phyloP scores from a whole-genome alignment of 2,888 invertebrate genomes.

The Tipula helvola region DNA sequence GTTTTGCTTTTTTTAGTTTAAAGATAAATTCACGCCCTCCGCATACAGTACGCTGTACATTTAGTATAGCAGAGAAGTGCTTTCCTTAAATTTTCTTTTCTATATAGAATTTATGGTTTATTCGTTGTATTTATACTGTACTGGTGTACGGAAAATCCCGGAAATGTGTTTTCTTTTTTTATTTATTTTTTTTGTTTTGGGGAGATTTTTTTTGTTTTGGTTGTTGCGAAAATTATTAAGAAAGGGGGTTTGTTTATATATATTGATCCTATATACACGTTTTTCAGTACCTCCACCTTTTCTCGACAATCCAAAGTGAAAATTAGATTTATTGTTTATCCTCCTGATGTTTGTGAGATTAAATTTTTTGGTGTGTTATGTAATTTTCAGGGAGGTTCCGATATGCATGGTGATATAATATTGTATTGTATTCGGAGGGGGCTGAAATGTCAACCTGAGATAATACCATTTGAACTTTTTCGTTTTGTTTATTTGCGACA shows the following conservation, averaged over 20 bases:
- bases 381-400: background rate
- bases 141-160: background rate
- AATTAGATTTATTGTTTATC: conserved; percentile 4
- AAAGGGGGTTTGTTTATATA: background rate
- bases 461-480: background rate
- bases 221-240: background rate
- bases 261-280: background rate
- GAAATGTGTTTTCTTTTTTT: background rate
- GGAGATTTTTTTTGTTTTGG: background rate
- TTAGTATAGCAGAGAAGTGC: background rate
- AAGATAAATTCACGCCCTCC: background rate
- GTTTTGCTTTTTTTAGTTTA: background rate
- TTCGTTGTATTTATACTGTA: background rate
- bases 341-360: conserved; percentile 4
- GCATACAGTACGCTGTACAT: background rate
- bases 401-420: background rate
- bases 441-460: background rate
- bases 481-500: background rate
- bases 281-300: background rate
- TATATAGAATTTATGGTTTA: background rate
- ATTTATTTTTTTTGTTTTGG: background rate
- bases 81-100: background rate
- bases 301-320: background rate
- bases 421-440: background rate
- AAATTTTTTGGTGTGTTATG: background rate